A percentile compares a stretch with the other conserved stretches of the same genome.
Conservation (phyloP, 1,140 invertebrate species). For the Hylaeus volcanicus region DNA sequence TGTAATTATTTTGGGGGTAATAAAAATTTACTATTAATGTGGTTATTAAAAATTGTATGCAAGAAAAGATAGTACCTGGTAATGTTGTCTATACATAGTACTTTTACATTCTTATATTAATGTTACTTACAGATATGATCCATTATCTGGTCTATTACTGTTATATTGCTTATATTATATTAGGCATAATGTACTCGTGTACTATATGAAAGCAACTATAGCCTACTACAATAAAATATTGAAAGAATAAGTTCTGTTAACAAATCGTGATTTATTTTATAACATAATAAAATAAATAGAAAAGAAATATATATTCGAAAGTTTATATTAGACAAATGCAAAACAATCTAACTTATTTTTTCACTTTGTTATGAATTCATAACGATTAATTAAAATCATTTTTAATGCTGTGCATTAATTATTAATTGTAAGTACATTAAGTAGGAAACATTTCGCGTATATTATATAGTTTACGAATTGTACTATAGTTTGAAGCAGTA, state of each 20-base stretch:
- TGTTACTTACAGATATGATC: constrained; percentile 20
- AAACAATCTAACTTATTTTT: constrained; percentile 35
- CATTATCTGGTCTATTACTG: constrained; percentile 9
- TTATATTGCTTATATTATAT: constrained; percentile 15
- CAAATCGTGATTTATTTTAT: constrained; percentile 11
- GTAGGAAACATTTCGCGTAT: not conserved
- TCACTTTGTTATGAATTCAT: constrained; percentile 44
- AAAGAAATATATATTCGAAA: constrained; percentile 18
- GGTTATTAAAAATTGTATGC: constrained; percentile 31
- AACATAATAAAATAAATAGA: not conserved
- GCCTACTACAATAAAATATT: not conserved
- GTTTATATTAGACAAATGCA: constrained; percentile 25
- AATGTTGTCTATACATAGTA: constrained; percentile 30
- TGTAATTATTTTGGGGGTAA: constrained; percentile 28
- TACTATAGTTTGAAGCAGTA: not conserved
- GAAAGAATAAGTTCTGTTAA: constrained; percentile 19
- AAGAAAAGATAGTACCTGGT: constrained; percentile 25
- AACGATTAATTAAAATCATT: constrained; percentile 30
- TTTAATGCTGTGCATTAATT: constrained; percentile 47
- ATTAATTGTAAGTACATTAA: constrained; percentile 32
- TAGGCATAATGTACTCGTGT: not conserved
- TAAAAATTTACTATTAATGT: constrained; percentile 30
- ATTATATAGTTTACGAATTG: constrained; percentile 7
- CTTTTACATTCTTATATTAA: constrained; percentile 32
- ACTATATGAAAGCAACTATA: not conserved